Evolutionary conservation across 2,113 vertebrate species (phyloP).

Genomic region (Odontesthes bonariensis): DNA sequence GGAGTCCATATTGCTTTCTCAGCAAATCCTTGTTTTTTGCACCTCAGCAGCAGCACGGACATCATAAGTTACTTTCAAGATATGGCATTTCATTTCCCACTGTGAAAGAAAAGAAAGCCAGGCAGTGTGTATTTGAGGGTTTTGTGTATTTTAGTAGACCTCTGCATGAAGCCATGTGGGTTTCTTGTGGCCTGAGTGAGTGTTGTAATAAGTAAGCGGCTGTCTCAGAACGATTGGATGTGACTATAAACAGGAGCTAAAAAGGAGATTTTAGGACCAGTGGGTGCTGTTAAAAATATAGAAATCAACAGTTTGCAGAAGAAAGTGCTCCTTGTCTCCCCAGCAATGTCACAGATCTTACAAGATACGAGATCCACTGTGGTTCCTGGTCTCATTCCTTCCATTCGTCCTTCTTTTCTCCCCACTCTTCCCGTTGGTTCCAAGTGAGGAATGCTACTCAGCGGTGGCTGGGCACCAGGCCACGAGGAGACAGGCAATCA

Average conservation of each 20-base stretch:
- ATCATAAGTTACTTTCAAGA: slow-evolving; percentile 53
- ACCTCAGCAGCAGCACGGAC: slow-evolving; percentile 50
- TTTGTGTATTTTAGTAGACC: slow-evolving; percentile 47
- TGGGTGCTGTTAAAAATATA: slow-evolving; percentile 28
- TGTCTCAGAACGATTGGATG: slow-evolving; percentile 30
- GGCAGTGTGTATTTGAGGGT: slow-evolving; percentile 7
- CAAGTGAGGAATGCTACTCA: slow-evolving; percentile 77
- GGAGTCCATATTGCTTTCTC: slow-evolving; percentile 66
- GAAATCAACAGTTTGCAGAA: slow-evolving; percentile 27
- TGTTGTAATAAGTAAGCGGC: slow-evolving; percentile 23
- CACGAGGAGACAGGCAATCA: slow-evolving; percentile 73
- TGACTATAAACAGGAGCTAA: slow-evolving; percentile 63
- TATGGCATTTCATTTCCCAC: slow-evolving; percentile 43
- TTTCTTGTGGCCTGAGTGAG: slow-evolving; percentile 53
- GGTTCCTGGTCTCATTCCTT: slow-evolving; percentile 57
- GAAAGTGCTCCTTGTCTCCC: slow-evolving; percentile 18
- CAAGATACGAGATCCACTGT: slow-evolving; percentile 54
- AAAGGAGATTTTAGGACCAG: slow-evolving; percentile 47
- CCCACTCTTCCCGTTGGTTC: slow-evolving; percentile 65
- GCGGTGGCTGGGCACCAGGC: slow-evolving; percentile 77
- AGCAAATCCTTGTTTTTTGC: slow-evolving; percentile 69
- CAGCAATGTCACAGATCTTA: slow-evolving; percentile 34
- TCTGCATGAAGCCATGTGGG: slow-evolving; percentile 32
- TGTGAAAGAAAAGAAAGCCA: slow-evolving; percentile 24
- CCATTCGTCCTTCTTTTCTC: slow-evolving; percentile 36